Evolutionary conservation across 2,888 invertebrate species (phyloP).

Genomic region (Noctua comes): DNA sequence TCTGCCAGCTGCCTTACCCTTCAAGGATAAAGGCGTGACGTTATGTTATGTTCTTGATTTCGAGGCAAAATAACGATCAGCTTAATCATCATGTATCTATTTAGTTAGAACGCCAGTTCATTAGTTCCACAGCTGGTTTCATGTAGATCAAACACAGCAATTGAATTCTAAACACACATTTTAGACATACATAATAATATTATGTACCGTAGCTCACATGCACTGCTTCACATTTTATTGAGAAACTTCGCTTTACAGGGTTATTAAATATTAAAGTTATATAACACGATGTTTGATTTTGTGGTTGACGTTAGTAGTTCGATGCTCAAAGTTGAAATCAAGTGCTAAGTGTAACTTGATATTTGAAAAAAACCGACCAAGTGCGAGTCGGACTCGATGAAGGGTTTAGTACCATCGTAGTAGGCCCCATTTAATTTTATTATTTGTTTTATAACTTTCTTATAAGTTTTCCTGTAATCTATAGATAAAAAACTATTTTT

Average conservation of each 20-base stretch:
- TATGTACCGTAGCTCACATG: slow-evolving; percentile 14
- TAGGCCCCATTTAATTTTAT: too few relatives aligned
- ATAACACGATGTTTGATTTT: slow-evolving; percentile 38
- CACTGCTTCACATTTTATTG: slow-evolving; percentile 18
- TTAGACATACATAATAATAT: background rate
- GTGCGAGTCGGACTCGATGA: too few relatives aligned
- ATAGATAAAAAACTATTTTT: too few relatives aligned
- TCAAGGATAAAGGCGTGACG: background rate
- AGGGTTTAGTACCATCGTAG: too few relatives aligned
- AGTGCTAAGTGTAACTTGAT: background rate
- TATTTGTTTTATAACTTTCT: too few relatives aligned
- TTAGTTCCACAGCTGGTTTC: slow-evolving; percentile 39
- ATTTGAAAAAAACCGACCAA: background rate
- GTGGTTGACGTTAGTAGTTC: slow-evolving; percentile 31
- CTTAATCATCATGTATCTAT: slow-evolving; percentile 12
- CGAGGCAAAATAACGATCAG: background rate
- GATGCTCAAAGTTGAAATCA: background rate
- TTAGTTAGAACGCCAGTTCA: slow-evolving; percentile 21
- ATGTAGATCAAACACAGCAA: slow-evolving; percentile 34
- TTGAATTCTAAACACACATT: slow-evolving; percentile 31
- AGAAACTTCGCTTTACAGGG: slow-evolving; percentile 13
- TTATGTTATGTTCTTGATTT: slow-evolving; percentile 28
- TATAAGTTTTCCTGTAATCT: too few relatives aligned
- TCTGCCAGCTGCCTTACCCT: background rate
- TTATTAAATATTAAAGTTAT: slow-evolving; percentile 37